Evolutionary conservation across 2,797 vertebrate genomes (phyloP).

Genomic region (Argya squamiceps): DNA sequence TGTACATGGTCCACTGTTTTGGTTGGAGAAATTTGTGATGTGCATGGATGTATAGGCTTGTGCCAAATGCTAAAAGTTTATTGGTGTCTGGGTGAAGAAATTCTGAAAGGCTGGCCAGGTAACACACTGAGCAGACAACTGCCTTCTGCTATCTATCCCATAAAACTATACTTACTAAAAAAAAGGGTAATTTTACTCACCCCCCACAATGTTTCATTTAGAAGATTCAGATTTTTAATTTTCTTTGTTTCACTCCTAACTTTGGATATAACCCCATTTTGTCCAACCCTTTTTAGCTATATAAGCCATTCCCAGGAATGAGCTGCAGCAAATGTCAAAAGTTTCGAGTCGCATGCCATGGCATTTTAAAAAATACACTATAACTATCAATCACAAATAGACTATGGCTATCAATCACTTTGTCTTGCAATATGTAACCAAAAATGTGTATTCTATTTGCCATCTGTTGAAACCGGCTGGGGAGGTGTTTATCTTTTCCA

Average conservation of each 20-base stretch:
- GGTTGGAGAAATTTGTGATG: background rate
- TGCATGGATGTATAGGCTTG: background rate
- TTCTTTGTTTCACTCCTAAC: background rate
- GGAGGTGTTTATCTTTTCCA: too few species aligned
- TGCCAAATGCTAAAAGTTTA: background rate
- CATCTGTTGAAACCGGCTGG: too few species aligned
- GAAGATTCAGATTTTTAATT: background rate
- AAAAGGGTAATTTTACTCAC: fast-evolving
- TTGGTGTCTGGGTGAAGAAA: background rate
- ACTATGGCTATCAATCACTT: too few species aligned
- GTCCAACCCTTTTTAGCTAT: background rate
- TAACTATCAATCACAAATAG: background rate
- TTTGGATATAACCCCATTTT: background rate
- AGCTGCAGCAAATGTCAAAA: background rate
- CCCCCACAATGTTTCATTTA: background rate
- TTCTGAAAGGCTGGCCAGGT: fast-evolving
- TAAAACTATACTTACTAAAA: background rate
- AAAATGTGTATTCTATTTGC: too few species aligned
- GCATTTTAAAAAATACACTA: background rate
- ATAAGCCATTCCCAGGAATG: background rate
- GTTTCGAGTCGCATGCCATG: background rate
- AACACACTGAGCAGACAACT: background rate
- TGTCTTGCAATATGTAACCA: too few species aligned
- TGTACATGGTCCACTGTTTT: background rate
- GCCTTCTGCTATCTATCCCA: background rate